Percentiles rank a stretch among this genome's conserved stretches.
Evolutionary conservation across 2,113 vertebrate species (phyloP).

Genomic region (Notarius lentiginosus): DNA sequence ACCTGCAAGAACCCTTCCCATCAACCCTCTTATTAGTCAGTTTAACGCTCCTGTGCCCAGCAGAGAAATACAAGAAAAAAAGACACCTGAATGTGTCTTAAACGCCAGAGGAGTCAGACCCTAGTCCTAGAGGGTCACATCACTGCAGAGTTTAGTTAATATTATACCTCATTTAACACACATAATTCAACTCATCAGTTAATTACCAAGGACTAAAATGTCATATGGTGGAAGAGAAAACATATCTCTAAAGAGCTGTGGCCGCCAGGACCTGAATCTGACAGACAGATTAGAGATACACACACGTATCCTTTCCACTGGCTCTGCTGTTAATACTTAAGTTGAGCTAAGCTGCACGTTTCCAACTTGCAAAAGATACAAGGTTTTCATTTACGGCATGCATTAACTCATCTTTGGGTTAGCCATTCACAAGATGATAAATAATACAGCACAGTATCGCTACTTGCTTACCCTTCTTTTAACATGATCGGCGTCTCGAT

Average conservation of each 20-base stretch:
- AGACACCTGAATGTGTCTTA: slow-evolving; percentile 33
- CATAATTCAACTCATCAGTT: background rate
- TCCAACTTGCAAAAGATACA: background rate
- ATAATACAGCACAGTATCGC: background rate
- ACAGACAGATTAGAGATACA: slow-evolving; percentile 5
- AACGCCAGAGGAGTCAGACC: slow-evolving; percentile 7
- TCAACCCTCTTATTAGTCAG: slow-evolving; percentile 86
- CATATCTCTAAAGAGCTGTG: background rate
- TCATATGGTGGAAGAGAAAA: background rate
- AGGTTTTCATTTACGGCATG: background rate
- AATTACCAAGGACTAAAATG: background rate
- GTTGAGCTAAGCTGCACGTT: background rate
- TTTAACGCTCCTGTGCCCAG: slow-evolving; percentile 82
- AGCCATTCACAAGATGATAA: slow-evolving; percentile 12
- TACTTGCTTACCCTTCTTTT: slow-evolving; percentile 86
- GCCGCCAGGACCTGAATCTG: background rate
- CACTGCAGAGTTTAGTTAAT: background rate
- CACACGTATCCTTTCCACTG: background rate
- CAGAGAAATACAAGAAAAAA: slow-evolving; percentile 73
- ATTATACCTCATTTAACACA: background rate
- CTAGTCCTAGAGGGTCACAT: background rate
- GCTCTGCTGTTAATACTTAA: background rate
- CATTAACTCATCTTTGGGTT: background rate
- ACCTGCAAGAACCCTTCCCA: slow-evolving; percentile 85
- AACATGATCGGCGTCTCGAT: slow-evolving; percentile 96